Evolutionary conservation across 2,797 vertebrate genomes (phyloP), one percentile per base, ranked within the genome.

Genomic region (Bryconaethiops microstoma): DNA sequence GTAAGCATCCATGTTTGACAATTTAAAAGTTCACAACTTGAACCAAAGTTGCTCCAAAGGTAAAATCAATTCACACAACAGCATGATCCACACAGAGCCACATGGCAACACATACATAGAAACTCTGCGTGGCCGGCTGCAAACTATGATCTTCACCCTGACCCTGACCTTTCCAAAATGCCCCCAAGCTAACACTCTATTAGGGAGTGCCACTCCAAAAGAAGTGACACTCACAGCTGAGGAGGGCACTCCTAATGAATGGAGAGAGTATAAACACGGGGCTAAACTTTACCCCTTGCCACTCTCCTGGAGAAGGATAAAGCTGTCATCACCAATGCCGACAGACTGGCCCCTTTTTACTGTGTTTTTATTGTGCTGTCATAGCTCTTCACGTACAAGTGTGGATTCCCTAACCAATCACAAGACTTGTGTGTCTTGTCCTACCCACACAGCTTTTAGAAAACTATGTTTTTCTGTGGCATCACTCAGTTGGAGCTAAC

Each of bases 141-240:
- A 72, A 88, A 83, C 77, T 45, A 59, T 40, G 69, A 82, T 81
- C 85, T 89, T 77, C 71, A 35, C 74, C 67, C 67, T 73, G 73
- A 68, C 81, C 13, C 71, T 86, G 87, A 88, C 76, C 81, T 77
- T 48, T 12, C 69, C 19, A 73, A 87, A 83, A 69, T 60, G 79
- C 81, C 71, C 74, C 80, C 74, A 2, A n/a, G 10, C 57, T 5
- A 6, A 55, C 50, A 55, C 54, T 48, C 45, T 2, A 48, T 35
- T 35, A 35, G 35, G 35, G 35, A 52, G 50, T 17, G 50, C 17
- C 54, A 55, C 35, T 40, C 63, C 9, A 64, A 16, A 64, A 12
- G 23, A 40, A 65, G 63, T 62, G 25, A 29, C 9, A 23, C 21
- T 64, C 62, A 64, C 62, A 29, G 29, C 62, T 35, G 62, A 42